phyloP scores from a whole-genome alignment of 2,888 invertebrate genomes.

The Trissoscelio sp. region DNA sequence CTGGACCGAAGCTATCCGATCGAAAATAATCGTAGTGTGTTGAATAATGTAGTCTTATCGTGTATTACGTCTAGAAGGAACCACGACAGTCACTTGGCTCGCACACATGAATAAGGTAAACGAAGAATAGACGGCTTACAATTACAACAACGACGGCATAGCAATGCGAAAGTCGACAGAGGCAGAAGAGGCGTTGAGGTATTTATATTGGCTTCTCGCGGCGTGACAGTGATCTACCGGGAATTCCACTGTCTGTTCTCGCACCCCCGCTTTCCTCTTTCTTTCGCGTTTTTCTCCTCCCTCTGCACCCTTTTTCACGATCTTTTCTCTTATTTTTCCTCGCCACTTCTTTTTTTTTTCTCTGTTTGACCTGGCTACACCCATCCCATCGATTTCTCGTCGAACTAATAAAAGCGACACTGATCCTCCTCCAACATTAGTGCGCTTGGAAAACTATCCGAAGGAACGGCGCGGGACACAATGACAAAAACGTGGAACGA shows the following conservation, averaged over 20 bases:
- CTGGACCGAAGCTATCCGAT: conserved; percentile 13
- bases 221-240: conserved; percentile 82
- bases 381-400: conserved; percentile 70
- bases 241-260: conserved; percentile 71
- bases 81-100: conserved; percentile 45
- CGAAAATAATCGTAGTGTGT: conserved; percentile 46
- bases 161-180: conserved; percentile 73
- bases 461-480: conserved; percentile 32
- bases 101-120: conserved; percentile 62
- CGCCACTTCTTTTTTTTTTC: conserved; percentile 42
- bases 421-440: conserved; percentile 64
- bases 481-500: conserved; percentile 45
- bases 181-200: conserved; percentile 78
- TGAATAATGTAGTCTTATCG: conserved; percentile 56
- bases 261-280: conserved; percentile 63
- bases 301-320: conserved; percentile 19
- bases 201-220: conserved; percentile 83
- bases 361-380: conserved; percentile 54
- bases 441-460: conserved; percentile 50
- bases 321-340: conserved; percentile 48
- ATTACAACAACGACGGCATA: conserved; percentile 68
- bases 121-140: conserved; percentile 64
- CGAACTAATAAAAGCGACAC: conserved; percentile 79
- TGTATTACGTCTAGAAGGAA: conserved; percentile 45
- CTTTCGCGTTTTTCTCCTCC: conserved; percentile 51